Conservation (phyloP, 2,797 vertebrate species). For the Lycodopsis pacificus region DNA sequence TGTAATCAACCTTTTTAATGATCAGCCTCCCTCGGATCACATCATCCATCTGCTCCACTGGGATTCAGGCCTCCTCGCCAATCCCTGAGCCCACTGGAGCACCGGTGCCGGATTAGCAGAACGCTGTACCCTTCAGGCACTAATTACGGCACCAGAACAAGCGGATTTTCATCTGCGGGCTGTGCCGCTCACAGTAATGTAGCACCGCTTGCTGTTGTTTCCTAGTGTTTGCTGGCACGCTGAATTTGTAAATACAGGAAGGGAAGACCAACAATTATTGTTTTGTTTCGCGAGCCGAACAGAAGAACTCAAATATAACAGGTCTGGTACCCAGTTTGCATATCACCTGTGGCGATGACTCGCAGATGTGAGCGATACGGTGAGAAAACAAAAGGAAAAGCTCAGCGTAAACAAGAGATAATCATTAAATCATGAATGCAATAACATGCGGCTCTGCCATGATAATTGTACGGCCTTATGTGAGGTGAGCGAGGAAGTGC, state of each 20-base stretch:
- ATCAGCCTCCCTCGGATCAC: slow-evolving; percentile 62
- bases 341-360: slow-evolving; percentile 22
- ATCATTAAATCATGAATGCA: background rate
- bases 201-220: slow-evolving; percentile 42
- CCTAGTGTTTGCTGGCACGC: slow-evolving; percentile 39
- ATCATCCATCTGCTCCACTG: slow-evolving; percentile 74
- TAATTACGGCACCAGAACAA: slow-evolving; percentile 76
- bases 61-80: slow-evolving; percentile 68
- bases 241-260: slow-evolving; percentile 42
- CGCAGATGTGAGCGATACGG: slow-evolving; percentile 4
- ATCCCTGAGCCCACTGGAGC: slow-evolving; percentile 63
- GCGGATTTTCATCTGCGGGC: slow-evolving; percentile 64
- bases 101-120: slow-evolving; percentile 65
- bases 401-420: background rate
- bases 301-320: slow-evolving; percentile 30
- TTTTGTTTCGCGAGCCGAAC: slow-evolving; percentile 19
- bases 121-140: slow-evolving; percentile 72
- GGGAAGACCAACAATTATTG: background rate
- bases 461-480: slow-evolving; percentile 1
- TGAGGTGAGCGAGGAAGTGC: slow-evolving; percentile 24
- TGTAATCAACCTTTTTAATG: slow-evolving; percentile 76
- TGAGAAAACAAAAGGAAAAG: slow-evolving; percentile 36
- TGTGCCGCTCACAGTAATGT: slow-evolving; percentile 42
- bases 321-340: slow-evolving; percentile 24
- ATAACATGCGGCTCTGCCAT: background rate